Base-by-base conservation (phyloP, 2,113 vertebrate genomes). In the Rattus norvegicus region DNA sequence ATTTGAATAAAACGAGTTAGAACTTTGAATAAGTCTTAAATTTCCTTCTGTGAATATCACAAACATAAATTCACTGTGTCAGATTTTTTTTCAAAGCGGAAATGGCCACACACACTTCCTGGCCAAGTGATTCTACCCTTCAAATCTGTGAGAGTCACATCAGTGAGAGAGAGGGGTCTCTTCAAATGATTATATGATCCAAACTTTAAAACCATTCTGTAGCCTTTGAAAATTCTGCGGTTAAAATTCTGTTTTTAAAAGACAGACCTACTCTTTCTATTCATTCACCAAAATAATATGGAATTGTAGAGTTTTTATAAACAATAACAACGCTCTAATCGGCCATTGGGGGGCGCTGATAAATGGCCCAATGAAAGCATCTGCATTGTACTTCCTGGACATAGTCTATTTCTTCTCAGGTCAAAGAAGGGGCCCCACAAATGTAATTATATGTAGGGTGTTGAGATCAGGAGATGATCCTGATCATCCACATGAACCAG, bases 181-280 rank as follows among this genome's bases (percentile, higher is more conserved):
- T 63, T 84, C 63, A 61, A 19, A 36, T 39, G 56, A 90, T 56
- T 89, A 39, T 3, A 56, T 61, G 77, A 87, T 14, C 36, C 20
- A 67, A 67, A 95, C 36, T 89, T 89, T 93, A 52, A 93, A 92
- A 56, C 24, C 13, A 72, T 84, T 95, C 80, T 77, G 36, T 26
- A 83, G 47, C 4, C 65, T 84, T 39, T 93, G 61, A 83, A 94
- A 94, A 86, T 33, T 77, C 56, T 22, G 84, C 6, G 22, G 54
- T 87, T 72, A 85, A 94, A 79, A 84, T 77, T 47, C 16, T 14
- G 47, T 59, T 76, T 75, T 67, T 63, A 89, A 59, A 89, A 75
- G n/a, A 67, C 26, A 22, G 61, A 87, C 86, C 9, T 13, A 24
- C 5, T 43, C 76, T 79, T 85, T 61, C 49, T 88, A 88, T 49